Base-by-base conservation (phyloP, 2,888 invertebrate species). In the Pyralis farinalis region DNA sequence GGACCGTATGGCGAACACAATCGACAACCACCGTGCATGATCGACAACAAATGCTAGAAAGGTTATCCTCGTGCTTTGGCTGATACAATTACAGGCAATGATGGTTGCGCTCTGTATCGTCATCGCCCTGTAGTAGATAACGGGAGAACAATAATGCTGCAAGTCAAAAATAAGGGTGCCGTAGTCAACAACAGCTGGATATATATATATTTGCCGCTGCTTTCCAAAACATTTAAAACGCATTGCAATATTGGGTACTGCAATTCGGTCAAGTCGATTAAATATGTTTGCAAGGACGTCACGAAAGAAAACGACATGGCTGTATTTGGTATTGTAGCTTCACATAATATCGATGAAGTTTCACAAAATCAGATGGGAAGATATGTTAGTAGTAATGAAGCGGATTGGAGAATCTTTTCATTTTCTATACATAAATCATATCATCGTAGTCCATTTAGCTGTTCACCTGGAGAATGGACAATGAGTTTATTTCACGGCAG, bases 1-100 rank as follows among this genome's bases (percentile, higher is more conserved):
- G 75, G 74, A 30, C 76, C 78, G 36, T 77, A 77, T 52, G 75
- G 76, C 34, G 42, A 29, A 28, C 34, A 63, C 8, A 75, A 75
- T 52, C 44, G 35, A 16, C 42, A 43, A 42, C 64, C 62, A 29
- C 71, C 72, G 7, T 84, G 83, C 58, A 82, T 78, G 72, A 45
- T 42, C 27, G 62, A 73, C 46, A 68, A 66, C 34, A 63, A 64
- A 42, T 74, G 72, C 40, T 41, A 46, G 22, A 53, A 56, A 51
- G 41, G 44, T 29, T 52, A 53, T 47, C 57, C 58, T 37, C 48
- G 49, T 44, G 34, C 44, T 40, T 46, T 51, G 33, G 45, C 46
- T 36, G 51, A 53, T 43, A 59, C 57, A 35, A 43, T 50, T 29
- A 57, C 53, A 40, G 54, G 56, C 16, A 51, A 56, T 44, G 49